Evolutionary conservation across 1,140 invertebrate species (phyloP).

Genomic region (Helicoverpa armigera): DNA sequence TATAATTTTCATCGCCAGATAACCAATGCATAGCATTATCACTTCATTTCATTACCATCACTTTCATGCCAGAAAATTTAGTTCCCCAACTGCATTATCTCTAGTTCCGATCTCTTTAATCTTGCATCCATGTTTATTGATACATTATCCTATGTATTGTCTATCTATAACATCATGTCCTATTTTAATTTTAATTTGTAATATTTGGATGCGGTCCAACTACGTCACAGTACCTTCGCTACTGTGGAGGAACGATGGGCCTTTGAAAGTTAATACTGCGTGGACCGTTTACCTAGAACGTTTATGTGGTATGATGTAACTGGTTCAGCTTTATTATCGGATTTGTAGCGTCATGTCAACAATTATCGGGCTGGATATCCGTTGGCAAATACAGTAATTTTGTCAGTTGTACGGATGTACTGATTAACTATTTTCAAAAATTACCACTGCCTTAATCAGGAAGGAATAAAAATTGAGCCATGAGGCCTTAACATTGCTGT

Average conservation of each 20-base stretch:
- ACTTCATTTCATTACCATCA: not conserved
- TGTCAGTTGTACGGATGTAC: too few species aligned
- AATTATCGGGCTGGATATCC: not conserved
- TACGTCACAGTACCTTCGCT: conserved; percentile 29
- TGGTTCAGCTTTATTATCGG: not conserved
- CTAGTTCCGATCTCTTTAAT: not conserved
- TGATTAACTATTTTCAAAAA: too few species aligned
- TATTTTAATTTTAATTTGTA: conserved; percentile 44
- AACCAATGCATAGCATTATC: too few species aligned
- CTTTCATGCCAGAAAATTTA: not conserved
- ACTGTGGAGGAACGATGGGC: conserved; percentile 21
- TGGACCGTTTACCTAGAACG: conserved; percentile 22
- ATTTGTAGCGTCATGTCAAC: not conserved
- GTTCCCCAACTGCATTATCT: conserved; percentile 1
- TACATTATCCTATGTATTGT: not conserved
- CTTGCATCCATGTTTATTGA: conserved; percentile 17
- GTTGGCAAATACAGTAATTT: too few species aligned
- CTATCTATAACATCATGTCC: conserved; percentile 39
- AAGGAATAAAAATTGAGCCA: too few species aligned
- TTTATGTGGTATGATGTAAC: not conserved
- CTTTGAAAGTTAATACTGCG: conserved; percentile 27
- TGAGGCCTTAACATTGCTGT: too few species aligned
- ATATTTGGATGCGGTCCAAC: conserved; percentile 35
- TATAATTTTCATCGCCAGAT: too few species aligned
- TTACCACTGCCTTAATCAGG: too few species aligned